phyloP scores from a whole-genome alignment of 1,140 invertebrate species.

The Phymastichus coffea region DNA sequence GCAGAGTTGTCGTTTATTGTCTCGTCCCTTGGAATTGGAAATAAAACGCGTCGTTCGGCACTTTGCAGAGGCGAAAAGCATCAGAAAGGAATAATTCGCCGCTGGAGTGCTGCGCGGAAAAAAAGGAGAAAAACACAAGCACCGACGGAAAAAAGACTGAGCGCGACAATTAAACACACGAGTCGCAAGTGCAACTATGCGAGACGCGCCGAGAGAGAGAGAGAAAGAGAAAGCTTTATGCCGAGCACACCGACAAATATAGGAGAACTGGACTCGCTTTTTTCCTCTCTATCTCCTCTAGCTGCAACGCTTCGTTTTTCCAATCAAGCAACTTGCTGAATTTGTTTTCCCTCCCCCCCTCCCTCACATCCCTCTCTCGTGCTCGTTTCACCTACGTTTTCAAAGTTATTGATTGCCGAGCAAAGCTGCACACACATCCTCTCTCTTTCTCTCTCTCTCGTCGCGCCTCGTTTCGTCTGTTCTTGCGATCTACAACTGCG shows the following conservation, averaged over 20 bases:
- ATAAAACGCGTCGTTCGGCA: constrained; percentile 37
- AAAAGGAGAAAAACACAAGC: background rate
- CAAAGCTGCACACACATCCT: background rate
- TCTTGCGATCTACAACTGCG: constrained; percentile 19
- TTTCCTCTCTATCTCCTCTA: no score
- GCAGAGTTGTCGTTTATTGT: constrained; percentile 33
- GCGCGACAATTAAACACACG: constrained; percentile 8
- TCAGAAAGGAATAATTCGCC: constrained; percentile 19
- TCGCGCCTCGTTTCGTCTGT: constrained; percentile 51
- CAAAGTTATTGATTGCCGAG: constrained; percentile 54
- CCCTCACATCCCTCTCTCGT: background rate
- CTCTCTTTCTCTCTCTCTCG: constrained; percentile 26
- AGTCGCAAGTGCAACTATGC: constrained; percentile 26
- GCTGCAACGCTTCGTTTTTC: constrained; percentile 38
- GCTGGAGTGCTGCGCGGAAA: background rate
- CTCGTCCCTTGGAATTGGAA: constrained; percentile 41
- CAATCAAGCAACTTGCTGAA: constrained; percentile 59
- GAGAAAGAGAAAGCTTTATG: constrained; percentile 1
- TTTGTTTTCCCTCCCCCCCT: constrained; percentile 53
- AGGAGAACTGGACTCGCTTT: constrained; percentile 21
- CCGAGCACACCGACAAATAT: constrained; percentile 29
- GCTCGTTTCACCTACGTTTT: constrained; percentile 16
- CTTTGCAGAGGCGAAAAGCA: constrained; percentile 27
- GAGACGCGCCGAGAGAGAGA: background rate
- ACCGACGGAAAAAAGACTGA: background rate